Evolutionary conservation across 2,888 invertebrate species (phyloP).

Genomic region (Acronicta leporina): DNA sequence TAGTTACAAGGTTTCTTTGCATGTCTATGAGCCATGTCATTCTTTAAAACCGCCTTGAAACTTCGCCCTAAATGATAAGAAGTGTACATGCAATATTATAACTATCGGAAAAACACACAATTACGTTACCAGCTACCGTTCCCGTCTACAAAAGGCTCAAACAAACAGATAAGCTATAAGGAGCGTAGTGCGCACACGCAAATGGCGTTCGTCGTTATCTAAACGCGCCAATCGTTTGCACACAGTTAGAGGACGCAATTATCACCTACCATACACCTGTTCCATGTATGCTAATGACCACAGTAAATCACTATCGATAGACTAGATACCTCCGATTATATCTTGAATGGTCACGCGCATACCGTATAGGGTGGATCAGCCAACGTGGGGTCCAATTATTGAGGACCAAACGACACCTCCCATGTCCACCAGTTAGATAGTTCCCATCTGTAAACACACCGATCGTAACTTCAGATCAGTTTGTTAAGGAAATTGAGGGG

Average conservation of each 20-base stretch:
- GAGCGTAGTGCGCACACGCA: constrained; percentile 64
- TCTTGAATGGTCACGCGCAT: constrained; percentile 60
- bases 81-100: constrained; percentile 19
- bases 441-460: constrained; percentile 22
- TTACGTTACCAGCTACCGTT: constrained; percentile 38
- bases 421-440: constrained; percentile 41
- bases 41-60: constrained; percentile 22
- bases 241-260: constrained; percentile 71
- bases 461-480: constrained; percentile 40
- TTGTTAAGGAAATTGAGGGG: constrained; percentile 32
- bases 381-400: constrained; percentile 63
- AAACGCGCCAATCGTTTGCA: constrained; percentile 72
- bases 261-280: constrained; percentile 75
- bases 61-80: constrained; percentile 41
- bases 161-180: constrained; percentile 58
- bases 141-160: constrained; percentile 52
- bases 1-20: constrained; percentile 20
- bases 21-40: background rate
- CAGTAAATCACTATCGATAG: constrained; percentile 56
- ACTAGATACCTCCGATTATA: constrained; percentile 48
- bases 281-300: constrained; percentile 66
- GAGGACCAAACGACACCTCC: constrained; percentile 50
- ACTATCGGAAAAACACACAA: constrained; percentile 54
- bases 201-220: constrained; percentile 76
- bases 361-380: constrained; percentile 47